Percentiles rank a stretch among this genome's conserved stretches.
phyloP scores from a whole-genome alignment of 2,797 vertebrate species.

The Ceyx erithaca region DNA sequence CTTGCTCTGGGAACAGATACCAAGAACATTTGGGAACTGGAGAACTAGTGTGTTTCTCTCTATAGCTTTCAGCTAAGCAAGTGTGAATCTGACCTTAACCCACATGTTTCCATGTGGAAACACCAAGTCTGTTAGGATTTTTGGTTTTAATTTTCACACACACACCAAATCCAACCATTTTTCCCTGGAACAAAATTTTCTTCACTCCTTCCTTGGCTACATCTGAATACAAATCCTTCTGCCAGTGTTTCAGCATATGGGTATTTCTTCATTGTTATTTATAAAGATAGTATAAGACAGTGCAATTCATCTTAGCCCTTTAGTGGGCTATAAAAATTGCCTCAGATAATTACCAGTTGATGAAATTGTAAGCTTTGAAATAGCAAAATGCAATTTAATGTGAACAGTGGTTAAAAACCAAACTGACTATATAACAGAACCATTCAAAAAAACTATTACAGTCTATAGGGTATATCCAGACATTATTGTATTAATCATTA shows the following conservation, averaged over 20 bases:
- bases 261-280: slow-evolving; percentile 50
- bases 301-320: slow-evolving; percentile 41
- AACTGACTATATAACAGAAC: slow-evolving; percentile 46
- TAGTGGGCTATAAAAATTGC: slow-evolving; percentile 54
- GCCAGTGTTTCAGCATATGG: neutral
- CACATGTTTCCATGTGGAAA: neutral
- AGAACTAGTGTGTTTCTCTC: neutral
- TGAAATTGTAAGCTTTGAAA: slow-evolving; percentile 61
- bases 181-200: neutral
- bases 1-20: neutral
- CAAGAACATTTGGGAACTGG: neutral
- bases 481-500: slow-evolving; percentile 48
- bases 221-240: slow-evolving; percentile 7
- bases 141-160: neutral
- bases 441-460: slow-evolving; percentile 50
- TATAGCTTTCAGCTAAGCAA: neutral
- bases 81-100: neutral
- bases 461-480: neutral
- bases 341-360: slow-evolving; percentile 57
- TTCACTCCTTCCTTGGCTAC: neutral
- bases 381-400: slow-evolving; percentile 53
- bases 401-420: slow-evolving; percentile 55
- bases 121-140: neutral
- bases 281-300: slow-evolving; percentile 39
- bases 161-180: neutral